phyloP scores from a whole-genome alignment of 2,113 vertebrate genomes.

The Penelope pileata region DNA sequence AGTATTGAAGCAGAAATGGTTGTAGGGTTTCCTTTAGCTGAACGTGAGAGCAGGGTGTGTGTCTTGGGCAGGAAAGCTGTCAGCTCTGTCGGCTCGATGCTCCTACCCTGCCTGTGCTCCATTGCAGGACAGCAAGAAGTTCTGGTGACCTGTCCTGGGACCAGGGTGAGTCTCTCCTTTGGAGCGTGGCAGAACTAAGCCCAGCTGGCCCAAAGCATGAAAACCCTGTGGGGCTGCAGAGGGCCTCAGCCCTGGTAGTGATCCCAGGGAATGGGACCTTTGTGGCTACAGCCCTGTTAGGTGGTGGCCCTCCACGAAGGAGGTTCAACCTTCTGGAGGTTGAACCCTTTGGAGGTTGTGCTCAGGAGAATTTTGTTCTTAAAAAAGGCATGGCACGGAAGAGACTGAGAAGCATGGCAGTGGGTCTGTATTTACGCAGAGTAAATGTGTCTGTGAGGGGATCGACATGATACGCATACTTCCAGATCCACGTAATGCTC shows the following conservation, averaged over 20 bases:
- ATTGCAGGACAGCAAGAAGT: not conserved
- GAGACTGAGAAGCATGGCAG: not conserved
- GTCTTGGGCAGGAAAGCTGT: not conserved
- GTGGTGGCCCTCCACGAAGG: accelerated
- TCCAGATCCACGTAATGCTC: not conserved
- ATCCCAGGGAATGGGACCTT: not conserved
- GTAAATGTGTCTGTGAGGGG: not conserved
- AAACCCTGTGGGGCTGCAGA: not conserved
- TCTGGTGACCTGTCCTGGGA: not conserved
- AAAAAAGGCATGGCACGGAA: not conserved
- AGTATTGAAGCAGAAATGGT: not conserved
- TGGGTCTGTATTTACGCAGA: not conserved
- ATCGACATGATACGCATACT: not conserved
- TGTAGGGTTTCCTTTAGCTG: not conserved
- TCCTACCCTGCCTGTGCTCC: not conserved
- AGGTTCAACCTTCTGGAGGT: not conserved
- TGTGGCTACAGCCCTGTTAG: not conserved
- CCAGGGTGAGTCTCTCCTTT: not conserved
- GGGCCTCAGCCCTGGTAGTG: not conserved
- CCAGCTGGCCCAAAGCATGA: not conserved
- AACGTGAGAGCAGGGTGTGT: accelerated
- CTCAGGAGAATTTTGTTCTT: not conserved
- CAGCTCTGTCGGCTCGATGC: not conserved
- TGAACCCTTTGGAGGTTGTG: not conserved
- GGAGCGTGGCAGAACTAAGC: accelerated